Base-by-base conservation (phyloP, 2,113 vertebrate genomes). In the Ictalurus furcatus region DNA sequence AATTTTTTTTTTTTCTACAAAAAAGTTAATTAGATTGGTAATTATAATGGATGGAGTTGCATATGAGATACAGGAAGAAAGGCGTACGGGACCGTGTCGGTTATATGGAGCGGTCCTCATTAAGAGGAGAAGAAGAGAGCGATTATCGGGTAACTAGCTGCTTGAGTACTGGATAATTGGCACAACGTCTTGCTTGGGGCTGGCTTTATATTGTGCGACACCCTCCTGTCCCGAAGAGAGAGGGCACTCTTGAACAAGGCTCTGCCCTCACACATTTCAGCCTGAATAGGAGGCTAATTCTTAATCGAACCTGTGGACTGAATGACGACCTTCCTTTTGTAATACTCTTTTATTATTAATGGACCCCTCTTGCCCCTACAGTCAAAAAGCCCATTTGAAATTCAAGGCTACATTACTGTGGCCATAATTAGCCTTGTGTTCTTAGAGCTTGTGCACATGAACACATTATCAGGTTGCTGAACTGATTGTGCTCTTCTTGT, bases 211-310 rank as follows among this genome's bases (percentile, higher is more conserved):
- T 58, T 61, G 86, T 82, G 87, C 59, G 83, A 90, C 90, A 90
- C 87, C 88, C 28, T 58, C 25, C 84, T 86, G 87, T 90, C 89
- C 85, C 48, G 21, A 84, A 90, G 86, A 87, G 52, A 86, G 85
- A 89, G 67, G 87, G 85, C 78, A 83, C 86, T 86, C 67, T 76
- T 89, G 83, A 90, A 91, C 74, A 56, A 79, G 86, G 63, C 85
- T 89, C 69, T 58, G 81, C 80, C 79, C 89, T 87, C 58, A 23
- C 69, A 85, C 63, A 71, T 89, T 89, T 89, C 71, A 88, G 44
- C 84, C 85, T 88, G 90, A 91, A 91, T 89, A 89, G 90, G 63
- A 87, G 76, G 67, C 84, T 91, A 82, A 88, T 88, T 91, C 88
- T 90, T 91, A 89, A 87, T 90, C 86, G 87, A 87, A 84, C 83